Evolutionary conservation across 2,888 invertebrate species (phyloP).

Genomic region (Seira musarum): DNA sequence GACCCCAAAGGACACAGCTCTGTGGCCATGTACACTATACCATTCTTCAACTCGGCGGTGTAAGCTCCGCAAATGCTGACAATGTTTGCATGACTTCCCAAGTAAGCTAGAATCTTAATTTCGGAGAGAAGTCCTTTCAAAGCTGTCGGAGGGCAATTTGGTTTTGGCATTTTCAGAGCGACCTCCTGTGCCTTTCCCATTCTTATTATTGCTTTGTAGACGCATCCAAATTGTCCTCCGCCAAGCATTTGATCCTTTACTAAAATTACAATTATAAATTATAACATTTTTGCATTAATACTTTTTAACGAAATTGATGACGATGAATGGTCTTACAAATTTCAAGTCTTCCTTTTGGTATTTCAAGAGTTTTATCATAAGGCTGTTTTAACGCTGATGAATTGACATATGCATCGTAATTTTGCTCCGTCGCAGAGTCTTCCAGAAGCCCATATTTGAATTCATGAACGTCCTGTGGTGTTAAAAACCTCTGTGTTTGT

Average conservation of each 20-base stretch:
- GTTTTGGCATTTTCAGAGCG: conserved; percentile 51
- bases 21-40: neutral
- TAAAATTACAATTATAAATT: neutral
- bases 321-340: conserved; percentile 51
- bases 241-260: conserved; percentile 28
- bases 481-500: conserved; percentile 27
- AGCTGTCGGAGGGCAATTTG: conserved; percentile 29
- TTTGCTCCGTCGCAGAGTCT: conserved; percentile 3
- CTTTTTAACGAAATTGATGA: neutral
- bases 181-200: conserved; percentile 17
- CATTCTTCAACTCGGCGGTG: neutral
- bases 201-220: conserved; percentile 36
- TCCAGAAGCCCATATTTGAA: conserved; percentile 43
- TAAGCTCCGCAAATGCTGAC: conserved; percentile 5
- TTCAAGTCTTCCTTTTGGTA: conserved; percentile 39
- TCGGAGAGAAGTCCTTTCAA: no score
- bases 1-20: neutral
- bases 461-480: conserved; percentile 29
- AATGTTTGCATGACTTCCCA: conserved; percentile 4
- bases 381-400: conserved; percentile 37
- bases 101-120: conserved; percentile 1
- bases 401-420: neutral
- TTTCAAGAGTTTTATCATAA: conserved; percentile 52
- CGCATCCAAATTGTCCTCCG: conserved; percentile 42
- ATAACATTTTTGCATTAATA: no score